Evolutionary conservation across 2,888 invertebrate genomes (phyloP).

Genomic region (Elegia similella): DNA sequence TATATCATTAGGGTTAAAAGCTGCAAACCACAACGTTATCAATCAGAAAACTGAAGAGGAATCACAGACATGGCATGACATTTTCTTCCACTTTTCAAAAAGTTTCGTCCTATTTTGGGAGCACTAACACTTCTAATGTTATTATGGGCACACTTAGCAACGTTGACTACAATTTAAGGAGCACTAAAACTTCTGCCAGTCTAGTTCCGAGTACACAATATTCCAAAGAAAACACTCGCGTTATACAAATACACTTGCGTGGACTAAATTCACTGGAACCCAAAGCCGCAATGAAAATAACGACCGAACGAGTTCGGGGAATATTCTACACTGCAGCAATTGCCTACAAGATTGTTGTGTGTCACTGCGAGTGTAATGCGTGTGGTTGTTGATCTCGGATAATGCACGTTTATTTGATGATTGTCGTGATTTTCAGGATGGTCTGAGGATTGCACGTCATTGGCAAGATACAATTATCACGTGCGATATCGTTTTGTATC

Average conservation of each 20-base stretch:
- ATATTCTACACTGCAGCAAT: constrained; percentile 9
- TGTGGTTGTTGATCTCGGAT: constrained; percentile 5
- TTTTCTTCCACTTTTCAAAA: neutral
- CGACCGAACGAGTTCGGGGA: constrained; percentile 14
- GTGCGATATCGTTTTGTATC: neutral
- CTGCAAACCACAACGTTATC: neutral
- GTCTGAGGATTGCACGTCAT: neutral
- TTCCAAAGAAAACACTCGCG: neutral
- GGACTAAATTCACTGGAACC: neutral
- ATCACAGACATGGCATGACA: neutral
- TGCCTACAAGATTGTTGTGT: constrained; percentile 5
- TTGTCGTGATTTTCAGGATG: neutral
- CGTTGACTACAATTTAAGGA: neutral
- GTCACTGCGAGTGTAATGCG: constrained; percentile 4
- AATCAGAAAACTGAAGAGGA: neutral
- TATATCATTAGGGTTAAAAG: neutral
- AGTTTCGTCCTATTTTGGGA: neutral
- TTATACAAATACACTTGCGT: neutral
- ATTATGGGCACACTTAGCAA: neutral
- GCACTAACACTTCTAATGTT: neutral
- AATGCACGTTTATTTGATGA: constrained; percentile 10
- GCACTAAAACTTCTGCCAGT: neutral
- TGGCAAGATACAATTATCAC: neutral
- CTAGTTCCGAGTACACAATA: neutral
- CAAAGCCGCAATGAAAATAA: neutral